phyloP scores from a whole-genome alignment of 2,888 invertebrate species.

The Andrena trimmerana region DNA sequence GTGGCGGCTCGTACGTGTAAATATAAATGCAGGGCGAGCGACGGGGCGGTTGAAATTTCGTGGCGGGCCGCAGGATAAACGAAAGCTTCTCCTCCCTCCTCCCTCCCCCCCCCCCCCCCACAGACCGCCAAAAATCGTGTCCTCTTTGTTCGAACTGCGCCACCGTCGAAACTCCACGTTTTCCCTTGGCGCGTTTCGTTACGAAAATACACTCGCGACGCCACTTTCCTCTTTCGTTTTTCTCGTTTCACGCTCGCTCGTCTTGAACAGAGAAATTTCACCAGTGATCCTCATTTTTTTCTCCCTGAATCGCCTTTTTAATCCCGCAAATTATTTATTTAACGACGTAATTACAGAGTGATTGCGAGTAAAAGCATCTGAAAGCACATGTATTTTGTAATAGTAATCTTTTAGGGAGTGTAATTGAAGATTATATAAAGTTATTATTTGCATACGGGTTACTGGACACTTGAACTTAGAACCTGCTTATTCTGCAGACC shows the following conservation, averaged over 20 bases:
- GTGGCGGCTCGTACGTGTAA: constrained; percentile 49
- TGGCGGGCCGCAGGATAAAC: constrained; percentile 1
- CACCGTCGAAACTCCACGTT: constrained; percentile 33
- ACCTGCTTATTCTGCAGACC: too few species aligned
- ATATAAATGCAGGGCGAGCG: constrained; percentile 60
- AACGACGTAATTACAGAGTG: too few species aligned
- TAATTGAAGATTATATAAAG: too few species aligned
- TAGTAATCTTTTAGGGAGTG: too few species aligned
- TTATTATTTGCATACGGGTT: too few species aligned
- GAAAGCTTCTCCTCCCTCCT: constrained; percentile 12
- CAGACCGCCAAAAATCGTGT: constrained; percentile 50
- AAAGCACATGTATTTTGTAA: too few species aligned
- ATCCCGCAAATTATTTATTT: too few species aligned
- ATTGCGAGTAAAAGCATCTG: too few species aligned
- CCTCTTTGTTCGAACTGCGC: constrained; percentile 43
- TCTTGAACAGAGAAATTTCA: constrained; percentile 50
- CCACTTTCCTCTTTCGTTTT: constrained; percentile 66
- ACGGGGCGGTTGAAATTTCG: constrained; percentile 31
- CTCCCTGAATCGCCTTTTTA: background rate
- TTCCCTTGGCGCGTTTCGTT: constrained; percentile 61
- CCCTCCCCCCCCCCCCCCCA: too few species aligned
- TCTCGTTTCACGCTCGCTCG: constrained; percentile 54
- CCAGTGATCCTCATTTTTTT: constrained; percentile 60
- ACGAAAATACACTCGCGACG: constrained; percentile 69
- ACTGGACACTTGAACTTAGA: too few species aligned